These are phyloP conservation scores for Liparis tanakae DNA, from an alignment of 2,797 vertebrate species.

Conservation along the genomic window DNA sequence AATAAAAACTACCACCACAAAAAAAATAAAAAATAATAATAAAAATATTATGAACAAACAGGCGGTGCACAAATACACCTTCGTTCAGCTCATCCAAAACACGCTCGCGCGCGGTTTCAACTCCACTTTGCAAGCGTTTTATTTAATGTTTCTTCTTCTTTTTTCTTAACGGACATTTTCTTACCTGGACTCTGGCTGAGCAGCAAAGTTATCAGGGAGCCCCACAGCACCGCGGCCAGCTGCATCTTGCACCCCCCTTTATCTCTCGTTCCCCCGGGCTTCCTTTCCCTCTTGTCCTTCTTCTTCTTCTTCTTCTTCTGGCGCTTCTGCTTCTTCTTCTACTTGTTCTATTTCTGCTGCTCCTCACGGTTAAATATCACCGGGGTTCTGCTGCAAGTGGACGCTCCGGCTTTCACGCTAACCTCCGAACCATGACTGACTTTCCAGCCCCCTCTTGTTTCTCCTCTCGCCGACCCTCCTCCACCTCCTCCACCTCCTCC, in stretches of 20 bases:
- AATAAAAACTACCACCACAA: neutral
- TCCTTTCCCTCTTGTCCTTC: slow-evolving; percentile 13
- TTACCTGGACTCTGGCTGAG: slow-evolving; percentile 78
- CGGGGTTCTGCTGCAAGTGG: slow-evolving; percentile 48
- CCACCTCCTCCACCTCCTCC: slow-evolving; percentile 42
- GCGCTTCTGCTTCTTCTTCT: slow-evolving; percentile 9
- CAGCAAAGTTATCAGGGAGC: slow-evolving; percentile 77
- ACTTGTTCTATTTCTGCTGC: slow-evolving; percentile 37
- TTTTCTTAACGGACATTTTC: slow-evolving; percentile 28
- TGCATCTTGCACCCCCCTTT: slow-evolving; percentile 76
- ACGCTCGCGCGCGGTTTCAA: slow-evolving; percentile 26
- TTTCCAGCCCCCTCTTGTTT: slow-evolving; percentile 37
- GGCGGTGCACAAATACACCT: neutral
- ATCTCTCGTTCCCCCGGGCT: slow-evolving; percentile 60
- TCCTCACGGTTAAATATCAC: slow-evolving; percentile 57
- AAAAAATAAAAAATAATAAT: neutral
- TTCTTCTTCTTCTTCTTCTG: slow-evolving; percentile 6
- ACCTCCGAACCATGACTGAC: slow-evolving; percentile 75
- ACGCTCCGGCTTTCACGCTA: slow-evolving; percentile 62
- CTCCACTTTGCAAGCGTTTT: slow-evolving; percentile 3
- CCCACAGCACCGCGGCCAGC: slow-evolving; percentile 76
- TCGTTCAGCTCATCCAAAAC: slow-evolving; percentile 14
- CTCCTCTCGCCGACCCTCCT: slow-evolving; percentile 33
- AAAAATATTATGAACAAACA: neutral
- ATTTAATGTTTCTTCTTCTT: neutral